Conservation (phyloP, 2,113 vertebrate species). For the Anolis carolinensis region DNA sequence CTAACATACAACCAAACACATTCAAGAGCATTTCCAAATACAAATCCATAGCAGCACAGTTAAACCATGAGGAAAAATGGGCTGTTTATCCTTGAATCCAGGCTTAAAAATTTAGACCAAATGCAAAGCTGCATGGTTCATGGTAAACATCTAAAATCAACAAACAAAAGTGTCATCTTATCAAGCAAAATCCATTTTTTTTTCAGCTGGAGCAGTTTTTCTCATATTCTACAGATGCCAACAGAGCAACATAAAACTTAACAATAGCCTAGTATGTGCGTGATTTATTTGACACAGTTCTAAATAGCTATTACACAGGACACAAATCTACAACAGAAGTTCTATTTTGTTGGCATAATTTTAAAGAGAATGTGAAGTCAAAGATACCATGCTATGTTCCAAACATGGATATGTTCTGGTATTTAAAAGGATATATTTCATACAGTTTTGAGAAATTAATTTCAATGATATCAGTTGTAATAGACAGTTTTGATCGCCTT, state of each 20-base stretch:
- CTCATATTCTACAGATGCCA: background rate
- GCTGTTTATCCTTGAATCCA: background rate
- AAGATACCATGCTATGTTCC: background rate
- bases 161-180: background rate
- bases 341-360: background rate
- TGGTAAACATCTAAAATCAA: background rate
- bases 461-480: too few species aligned
- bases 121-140: background rate
- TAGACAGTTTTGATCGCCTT: too few species aligned
- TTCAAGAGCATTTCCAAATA: background rate
- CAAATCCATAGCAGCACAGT: background rate
- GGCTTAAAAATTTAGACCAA: background rate
- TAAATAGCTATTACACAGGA: conserved; percentile 15
- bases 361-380: background rate
- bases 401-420: background rate
- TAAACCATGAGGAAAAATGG: background rate
- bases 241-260: conserved; percentile 9
- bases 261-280: background rate
- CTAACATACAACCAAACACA: background rate
- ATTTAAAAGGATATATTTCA: background rate
- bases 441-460: background rate
- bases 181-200: accelerated
- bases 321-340: conserved; percentile 11
- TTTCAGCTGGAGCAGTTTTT: background rate
- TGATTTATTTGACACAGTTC: conserved; percentile 23